These are phyloP conservation scores for Petromus typicus DNA, from an alignment of 2,113 vertebrate genomes.

Conservation along the genomic window DNA sequence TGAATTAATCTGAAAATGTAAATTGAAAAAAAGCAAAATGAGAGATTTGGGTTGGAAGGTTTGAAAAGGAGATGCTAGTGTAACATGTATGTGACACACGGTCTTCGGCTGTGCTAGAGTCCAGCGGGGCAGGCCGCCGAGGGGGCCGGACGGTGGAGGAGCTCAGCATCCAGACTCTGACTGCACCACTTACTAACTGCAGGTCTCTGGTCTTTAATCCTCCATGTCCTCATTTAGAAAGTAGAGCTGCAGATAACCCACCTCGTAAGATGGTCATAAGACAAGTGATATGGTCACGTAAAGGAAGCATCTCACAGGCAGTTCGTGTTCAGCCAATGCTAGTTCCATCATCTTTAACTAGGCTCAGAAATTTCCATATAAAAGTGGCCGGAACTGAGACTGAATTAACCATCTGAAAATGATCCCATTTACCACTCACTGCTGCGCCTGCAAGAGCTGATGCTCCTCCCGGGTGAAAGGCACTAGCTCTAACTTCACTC, in stretches of 20 bases:
- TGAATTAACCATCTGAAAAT: neutral
- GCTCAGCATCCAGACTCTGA: neutral
- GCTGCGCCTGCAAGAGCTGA: neutral
- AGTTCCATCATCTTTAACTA: neutral
- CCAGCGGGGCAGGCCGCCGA: accelerated
- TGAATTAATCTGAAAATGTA: conserved; percentile 3
- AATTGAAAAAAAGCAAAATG: neutral
- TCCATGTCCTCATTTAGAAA: neutral
- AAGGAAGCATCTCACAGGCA: neutral
- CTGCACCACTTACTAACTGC: neutral
- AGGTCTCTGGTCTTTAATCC: neutral
- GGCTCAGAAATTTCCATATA: neutral
- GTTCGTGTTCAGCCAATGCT: neutral
- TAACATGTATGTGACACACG: neutral
- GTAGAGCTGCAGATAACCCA: neutral
- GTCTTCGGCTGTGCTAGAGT: neutral
- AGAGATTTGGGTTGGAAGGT: neutral
- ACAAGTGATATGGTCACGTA: neutral
- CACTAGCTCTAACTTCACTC: neutral
- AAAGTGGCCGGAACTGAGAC: neutral
- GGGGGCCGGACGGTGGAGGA: neutral
- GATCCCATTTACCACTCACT: neutral
- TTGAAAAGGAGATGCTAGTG: conserved; percentile 17
- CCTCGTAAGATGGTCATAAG: neutral
- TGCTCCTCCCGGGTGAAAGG: too few species aligned